Evolutionary conservation across 2,113 vertebrate species (phyloP), one percentile per base, ranked within the genome.

Genomic region (Oreochromis tanganicae): DNA sequence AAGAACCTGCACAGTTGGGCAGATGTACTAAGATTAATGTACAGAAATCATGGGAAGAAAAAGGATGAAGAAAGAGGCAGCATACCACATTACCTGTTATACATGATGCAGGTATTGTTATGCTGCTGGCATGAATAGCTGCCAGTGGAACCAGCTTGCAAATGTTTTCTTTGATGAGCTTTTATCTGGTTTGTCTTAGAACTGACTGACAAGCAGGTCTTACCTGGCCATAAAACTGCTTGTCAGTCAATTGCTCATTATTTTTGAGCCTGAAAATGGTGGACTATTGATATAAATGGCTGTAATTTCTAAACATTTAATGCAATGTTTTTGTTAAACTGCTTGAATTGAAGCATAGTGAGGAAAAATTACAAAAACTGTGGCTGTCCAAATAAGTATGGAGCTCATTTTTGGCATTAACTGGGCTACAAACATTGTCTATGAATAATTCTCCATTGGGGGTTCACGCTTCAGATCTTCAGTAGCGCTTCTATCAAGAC

Each of bases 91-190:
- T 71, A 43, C 21, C 38, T 16, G 12, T 43, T 9, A 43, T 21
- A 0, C 4, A 43, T 43, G 13, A 16, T 43, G 13, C 21, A 46
- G 68, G 3, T n/a, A 46, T 27, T 73, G 13, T 46, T 73, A 43
- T 46, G 2, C 19, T 21, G 16, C 14, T 24, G 38, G 21, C 0
- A 27, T 46, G 2, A 46, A 10, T 46, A 8, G 68, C 21, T 73
- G 38, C 38, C 38, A 73, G 68, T 46, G 68, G 38, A 27, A 73
- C 0, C 21, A 27, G 21, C 38, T 46, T 27, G 14, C 2, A 2
- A 46, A 43, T 27, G 21, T 73, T 73, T 27, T 63, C 32, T 46
- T 46, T 73, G 66, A 46, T 71, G 21, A 73, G 32, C 59, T 36
- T 63, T 11, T n/a, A 36, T 63, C 59, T 36, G 17, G 29, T 63